phyloP scores from a whole-genome alignment of 2,797 vertebrate genomes.

The Mus caroli region DNA sequence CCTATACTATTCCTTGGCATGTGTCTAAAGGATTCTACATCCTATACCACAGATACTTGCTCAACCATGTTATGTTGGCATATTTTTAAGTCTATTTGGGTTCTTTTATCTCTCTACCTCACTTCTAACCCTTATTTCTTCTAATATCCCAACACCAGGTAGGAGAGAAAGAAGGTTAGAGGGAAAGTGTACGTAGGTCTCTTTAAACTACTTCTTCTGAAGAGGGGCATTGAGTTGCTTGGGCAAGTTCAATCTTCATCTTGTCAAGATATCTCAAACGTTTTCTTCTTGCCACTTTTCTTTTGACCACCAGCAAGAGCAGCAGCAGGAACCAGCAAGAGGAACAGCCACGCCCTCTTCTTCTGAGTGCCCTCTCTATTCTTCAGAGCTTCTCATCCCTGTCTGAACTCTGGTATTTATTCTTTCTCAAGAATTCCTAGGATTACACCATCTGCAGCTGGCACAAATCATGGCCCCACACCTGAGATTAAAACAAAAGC shows the following conservation, averaged over 20 bases:
- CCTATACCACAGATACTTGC: background rate
- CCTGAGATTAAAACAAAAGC: background rate
- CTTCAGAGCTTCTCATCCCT: background rate
- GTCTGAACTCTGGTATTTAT: background rate
- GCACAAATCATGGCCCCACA: background rate
- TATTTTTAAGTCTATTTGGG: background rate
- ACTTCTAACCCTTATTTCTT: background rate
- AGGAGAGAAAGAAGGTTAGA: background rate
- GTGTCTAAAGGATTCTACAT: background rate
- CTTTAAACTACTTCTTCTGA: background rate
- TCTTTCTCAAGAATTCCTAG: background rate
- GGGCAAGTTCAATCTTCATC: background rate
- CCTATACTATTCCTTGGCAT: background rate
- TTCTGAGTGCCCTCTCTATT: background rate
- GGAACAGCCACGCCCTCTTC: background rate
- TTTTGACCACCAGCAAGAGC: background rate
- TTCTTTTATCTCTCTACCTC: background rate
- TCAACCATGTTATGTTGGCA: background rate
- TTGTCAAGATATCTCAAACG: background rate
- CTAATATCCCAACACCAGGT: background rate
- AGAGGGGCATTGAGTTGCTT: background rate
- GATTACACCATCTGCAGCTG: background rate
- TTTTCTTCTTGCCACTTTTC: background rate
- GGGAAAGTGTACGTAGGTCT: background rate
- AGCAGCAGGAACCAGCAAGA: too few species aligned